phyloP scores from a whole-genome alignment of 53 echinoderm and acorn worm species.

The Luidia sarsii region DNA sequence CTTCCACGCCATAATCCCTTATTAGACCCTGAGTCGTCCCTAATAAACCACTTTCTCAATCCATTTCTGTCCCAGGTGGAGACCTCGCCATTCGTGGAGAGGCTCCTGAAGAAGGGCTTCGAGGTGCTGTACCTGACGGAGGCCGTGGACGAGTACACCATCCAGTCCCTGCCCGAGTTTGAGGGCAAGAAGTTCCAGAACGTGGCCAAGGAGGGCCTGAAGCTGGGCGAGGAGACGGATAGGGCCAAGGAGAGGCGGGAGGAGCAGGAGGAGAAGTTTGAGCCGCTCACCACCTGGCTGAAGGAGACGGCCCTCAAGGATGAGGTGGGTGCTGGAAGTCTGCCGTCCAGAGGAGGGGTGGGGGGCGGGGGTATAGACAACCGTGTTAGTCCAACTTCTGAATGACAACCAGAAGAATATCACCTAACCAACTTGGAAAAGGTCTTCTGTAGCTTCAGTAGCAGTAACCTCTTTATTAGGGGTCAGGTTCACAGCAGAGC shows the following conservation, averaged over 20 bases:
- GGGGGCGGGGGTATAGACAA: no score
- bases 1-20: no score
- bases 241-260: constrained; percentile 80
- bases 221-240: constrained; percentile 86
- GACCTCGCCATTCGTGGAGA: constrained; percentile 87
- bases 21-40: no score
- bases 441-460: no score
- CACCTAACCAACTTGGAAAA: no score
- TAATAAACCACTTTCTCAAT: no score
- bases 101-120: constrained; percentile 90
- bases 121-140: constrained; percentile 96
- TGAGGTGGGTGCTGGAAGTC: constrained; percentile 73
- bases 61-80: constrained; percentile 95
- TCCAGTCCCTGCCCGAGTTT: constrained; percentile 97
- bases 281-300: constrained; percentile 87
- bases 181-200: constrained; percentile 99
- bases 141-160: constrained; percentile 98
- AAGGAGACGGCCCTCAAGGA: constrained; percentile 90
- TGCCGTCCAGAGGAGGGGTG: no score
- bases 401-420: no score
- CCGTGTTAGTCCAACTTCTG: no score
- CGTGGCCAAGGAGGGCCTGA: constrained; percentile 96
- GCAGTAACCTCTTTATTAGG: no score
- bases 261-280: constrained; percentile 88
- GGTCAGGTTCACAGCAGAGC: no score